phyloP scores from a whole-genome alignment of 2,888 invertebrate genomes.

The Neoascia interrupta region DNA sequence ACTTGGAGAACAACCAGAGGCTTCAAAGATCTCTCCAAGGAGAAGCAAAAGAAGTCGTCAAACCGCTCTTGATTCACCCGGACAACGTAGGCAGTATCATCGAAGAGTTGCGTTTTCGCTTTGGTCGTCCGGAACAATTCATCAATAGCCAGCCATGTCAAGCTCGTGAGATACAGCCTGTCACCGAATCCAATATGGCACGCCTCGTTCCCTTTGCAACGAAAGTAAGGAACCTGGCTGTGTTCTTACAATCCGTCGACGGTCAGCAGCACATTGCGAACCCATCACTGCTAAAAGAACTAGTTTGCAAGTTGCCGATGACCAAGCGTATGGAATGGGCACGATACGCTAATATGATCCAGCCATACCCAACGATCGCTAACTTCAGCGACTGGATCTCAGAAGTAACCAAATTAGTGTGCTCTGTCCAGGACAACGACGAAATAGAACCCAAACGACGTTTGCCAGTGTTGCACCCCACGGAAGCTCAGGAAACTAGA shows the following conservation, averaged over 20 bases:
- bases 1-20: slow-evolving; percentile 54
- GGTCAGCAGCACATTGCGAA: slow-evolving; percentile 50
- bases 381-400: slow-evolving; percentile 13
- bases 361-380: slow-evolving; percentile 5
- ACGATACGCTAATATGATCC: background rate
- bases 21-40: slow-evolving; percentile 48
- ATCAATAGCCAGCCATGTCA: slow-evolving; percentile 52
- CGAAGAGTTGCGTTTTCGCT: slow-evolving; percentile 37
- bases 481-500: background rate
- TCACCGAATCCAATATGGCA: slow-evolving; percentile 38
- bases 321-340: slow-evolving; percentile 6
- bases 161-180: slow-evolving; percentile 34
- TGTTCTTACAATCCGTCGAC: slow-evolving; percentile 36
- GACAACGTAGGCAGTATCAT: slow-evolving; percentile 28
- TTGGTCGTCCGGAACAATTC: slow-evolving; percentile 59
- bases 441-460: slow-evolving; percentile 19
- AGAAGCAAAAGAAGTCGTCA: too few relatives aligned
- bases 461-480: slow-evolving; percentile 5
- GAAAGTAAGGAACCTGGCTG: slow-evolving; percentile 35
- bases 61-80: slow-evolving; percentile 46
- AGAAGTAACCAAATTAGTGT: slow-evolving; percentile 19
- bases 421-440: slow-evolving; percentile 29
- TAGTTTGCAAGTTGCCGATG: slow-evolving; percentile 7
- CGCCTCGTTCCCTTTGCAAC: slow-evolving; percentile 54
- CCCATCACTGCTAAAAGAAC: slow-evolving; percentile 20